Percentiles rank a stretch among this genome's conserved stretches.
These are phyloP conservation scores for Heliconius hortense DNA, from an alignment of 2,888 invertebrate species.

Conservation along the genomic window DNA sequence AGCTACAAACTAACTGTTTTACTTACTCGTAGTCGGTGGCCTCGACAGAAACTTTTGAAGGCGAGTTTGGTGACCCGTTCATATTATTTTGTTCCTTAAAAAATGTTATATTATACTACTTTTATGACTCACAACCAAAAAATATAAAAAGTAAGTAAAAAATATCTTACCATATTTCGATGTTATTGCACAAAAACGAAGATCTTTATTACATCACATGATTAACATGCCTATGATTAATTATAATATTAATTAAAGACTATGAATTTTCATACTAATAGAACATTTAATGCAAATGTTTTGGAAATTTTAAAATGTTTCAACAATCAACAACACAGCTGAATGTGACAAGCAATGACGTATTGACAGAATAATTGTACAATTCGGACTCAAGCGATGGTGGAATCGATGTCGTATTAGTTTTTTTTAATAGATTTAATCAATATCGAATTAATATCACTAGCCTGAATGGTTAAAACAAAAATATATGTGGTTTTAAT, in stretches of 20 bases:
- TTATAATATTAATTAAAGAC: not conserved
- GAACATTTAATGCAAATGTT: conserved; percentile 8
- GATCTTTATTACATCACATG: conserved; percentile 11
- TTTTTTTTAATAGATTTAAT: not conserved
- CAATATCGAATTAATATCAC: too few species aligned
- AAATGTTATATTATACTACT: conserved; percentile 25
- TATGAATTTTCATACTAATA: not conserved
- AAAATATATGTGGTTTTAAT: not conserved
- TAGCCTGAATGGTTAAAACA: too few species aligned
- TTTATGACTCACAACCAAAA: conserved; percentile 24
- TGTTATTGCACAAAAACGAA: conserved; percentile 39
- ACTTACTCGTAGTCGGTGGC: conserved; percentile 69
- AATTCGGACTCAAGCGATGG: not conserved
- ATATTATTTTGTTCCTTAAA: conserved; percentile 54
- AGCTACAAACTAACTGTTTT: conserved; percentile 27
- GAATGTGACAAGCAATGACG: conserved; percentile 19
- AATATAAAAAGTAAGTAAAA: conserved; percentile 16
- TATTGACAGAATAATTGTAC: not conserved
- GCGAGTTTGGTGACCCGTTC: conserved; percentile 57
- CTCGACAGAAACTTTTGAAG: conserved; percentile 54
- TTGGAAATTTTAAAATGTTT: conserved; percentile 10
- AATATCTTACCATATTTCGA: conserved; percentile 33
- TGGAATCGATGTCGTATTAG: not conserved
- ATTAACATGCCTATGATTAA: not conserved
- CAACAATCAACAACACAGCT: conserved; percentile 16